Conservation (phyloP, 1,140 invertebrate genomes). For the Theocolax elegans region DNA sequence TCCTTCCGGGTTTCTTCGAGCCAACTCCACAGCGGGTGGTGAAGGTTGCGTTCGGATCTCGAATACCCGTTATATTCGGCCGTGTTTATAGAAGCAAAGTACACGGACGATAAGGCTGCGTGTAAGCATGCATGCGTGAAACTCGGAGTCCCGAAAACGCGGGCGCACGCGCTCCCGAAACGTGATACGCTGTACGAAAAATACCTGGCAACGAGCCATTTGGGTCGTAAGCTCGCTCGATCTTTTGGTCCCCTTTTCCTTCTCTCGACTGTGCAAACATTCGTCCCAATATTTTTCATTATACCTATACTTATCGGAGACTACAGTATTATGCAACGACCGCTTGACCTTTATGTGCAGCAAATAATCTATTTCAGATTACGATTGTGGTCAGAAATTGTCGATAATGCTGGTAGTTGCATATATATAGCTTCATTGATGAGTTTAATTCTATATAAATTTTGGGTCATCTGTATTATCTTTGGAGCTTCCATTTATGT, state of each 20-base stretch:
- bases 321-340: too few relatives aligned
- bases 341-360: too few relatives aligned
- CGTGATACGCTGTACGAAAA: conserved; percentile 34
- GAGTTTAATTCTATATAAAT: too few relatives aligned
- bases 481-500: too few relatives aligned
- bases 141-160: background rate
- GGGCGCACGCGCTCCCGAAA: conserved; percentile 39
- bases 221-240: conserved; percentile 50
- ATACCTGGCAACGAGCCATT: conserved; percentile 53
- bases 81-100: conserved; percentile 1
- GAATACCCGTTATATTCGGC: conserved; percentile 19
- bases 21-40: too few relatives aligned
- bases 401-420: too few relatives aligned
- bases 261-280: conserved; percentile 5
- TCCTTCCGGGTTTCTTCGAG: too few relatives aligned
- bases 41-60: background rate
- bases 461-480: too few relatives aligned
- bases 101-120: conserved; percentile 58
- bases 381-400: too few relatives aligned
- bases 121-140: conserved; percentile 28
- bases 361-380: too few relatives aligned
- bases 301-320: too few relatives aligned
- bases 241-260: conserved; percentile 50
- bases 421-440: too few relatives aligned
- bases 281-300: conserved; percentile 13